These are phyloP conservation scores for Eidolon helvum DNA, from an alignment of 2,113 vertebrate species.

Conservation along the genomic window DNA sequence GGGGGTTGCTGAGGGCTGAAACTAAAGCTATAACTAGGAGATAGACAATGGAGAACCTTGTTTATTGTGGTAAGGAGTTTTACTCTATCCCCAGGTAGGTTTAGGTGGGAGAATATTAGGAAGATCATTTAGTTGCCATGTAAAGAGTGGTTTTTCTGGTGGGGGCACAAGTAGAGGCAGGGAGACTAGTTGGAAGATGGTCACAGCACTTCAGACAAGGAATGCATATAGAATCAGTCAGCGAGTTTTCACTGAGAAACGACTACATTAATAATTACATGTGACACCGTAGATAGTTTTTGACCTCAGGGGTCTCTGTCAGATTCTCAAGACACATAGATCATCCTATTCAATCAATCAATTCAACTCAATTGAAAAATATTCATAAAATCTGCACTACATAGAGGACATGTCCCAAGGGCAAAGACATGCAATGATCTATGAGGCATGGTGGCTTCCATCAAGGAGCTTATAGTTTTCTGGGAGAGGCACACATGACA, in stretches of 20 bases:
- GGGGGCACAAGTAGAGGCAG: not conserved
- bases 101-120: not conserved
- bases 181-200: not conserved
- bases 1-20: not conserved
- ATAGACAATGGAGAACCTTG: not conserved
- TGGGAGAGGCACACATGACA: not conserved
- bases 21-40: not conserved
- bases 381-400: not conserved
- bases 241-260: not conserved
- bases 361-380: not conserved
- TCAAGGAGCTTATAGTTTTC: not conserved
- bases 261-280: not conserved
- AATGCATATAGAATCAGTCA: not conserved
- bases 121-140: not conserved
- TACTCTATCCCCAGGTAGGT: not conserved
- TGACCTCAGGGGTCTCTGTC: not conserved
- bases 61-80: too few species aligned
- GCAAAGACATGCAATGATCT: not conserved
- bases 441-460: not conserved
- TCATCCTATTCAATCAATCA: not conserved
- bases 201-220: not conserved
- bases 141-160: not conserved
- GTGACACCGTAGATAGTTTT: not conserved
- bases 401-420: not conserved
- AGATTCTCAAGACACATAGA: not conserved